Evolutionary conservation across 2,888 invertebrate genomes (phyloP), one percentile per base, ranked within the genome.

Genomic region (Sinotaia quadrata): DNA sequence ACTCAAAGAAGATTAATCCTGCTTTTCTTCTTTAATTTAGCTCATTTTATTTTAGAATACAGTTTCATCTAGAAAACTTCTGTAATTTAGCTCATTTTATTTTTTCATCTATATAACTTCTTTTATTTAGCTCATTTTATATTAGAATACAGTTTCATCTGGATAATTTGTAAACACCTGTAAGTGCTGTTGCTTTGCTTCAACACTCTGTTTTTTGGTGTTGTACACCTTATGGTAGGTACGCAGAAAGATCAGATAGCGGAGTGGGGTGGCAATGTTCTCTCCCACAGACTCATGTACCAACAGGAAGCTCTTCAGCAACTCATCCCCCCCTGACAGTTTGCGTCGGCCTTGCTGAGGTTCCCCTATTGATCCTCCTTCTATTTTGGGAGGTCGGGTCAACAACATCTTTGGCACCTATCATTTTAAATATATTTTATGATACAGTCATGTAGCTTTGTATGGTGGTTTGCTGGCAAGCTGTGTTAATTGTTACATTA

Each of bases 141-240:
- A n/a, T n/a, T n/a, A n/a, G n/a, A n/a, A n/a, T n/a, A n/a, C n/a
- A n/a, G n/a, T n/a, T n/a, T n/a, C n/a, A n/a, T n/a, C n/a, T n/a
- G n/a, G n/a, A n/a, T 41, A 41, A 12, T 12, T 52, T 12, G 10
- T 4, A 36, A 56, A 47, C 67, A 93, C 93, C 89, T 92, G 91
- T 34, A 94, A 87, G 88, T 93, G 93, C 18, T 90, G 88, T 83
- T 92, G 91, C 78, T 92, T 91, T 59, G 90, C 90, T 58, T 91
- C 86, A 33, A 94, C 91, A 2, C 90, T 88, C 4, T 88, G 83
- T 78, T 92, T 91, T 88, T 94, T 94, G 63, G 90, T 90, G n/a
- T 86, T 89, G 77, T 91, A 91, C 89, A 94, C 87, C 89, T 84
- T 80, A 54, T 85, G 81, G 80, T 89, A 91, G 18, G 89, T 89